Conservation (phyloP, 2,888 invertebrate genomes). For the Idaea straminata region DNA sequence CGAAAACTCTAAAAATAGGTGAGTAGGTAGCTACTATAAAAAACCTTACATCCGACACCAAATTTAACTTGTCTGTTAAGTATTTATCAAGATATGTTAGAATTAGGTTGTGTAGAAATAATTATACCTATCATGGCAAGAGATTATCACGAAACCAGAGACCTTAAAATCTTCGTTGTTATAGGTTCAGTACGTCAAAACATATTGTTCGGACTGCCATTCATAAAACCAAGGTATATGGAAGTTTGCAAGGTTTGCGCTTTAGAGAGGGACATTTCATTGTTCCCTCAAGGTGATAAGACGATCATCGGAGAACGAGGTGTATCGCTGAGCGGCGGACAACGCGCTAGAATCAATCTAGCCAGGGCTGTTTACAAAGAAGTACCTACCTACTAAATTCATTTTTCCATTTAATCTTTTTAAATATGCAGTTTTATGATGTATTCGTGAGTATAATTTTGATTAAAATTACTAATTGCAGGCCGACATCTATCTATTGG, state of each 20-base stretch:
- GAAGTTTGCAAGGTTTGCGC: slow-evolving; percentile 86
- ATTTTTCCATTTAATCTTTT: background rate
- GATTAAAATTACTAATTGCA: slow-evolving; percentile 43
- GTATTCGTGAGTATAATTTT: background rate
- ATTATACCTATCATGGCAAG: no score
- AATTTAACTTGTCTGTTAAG: no score
- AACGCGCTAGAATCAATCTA: slow-evolving; percentile 84
- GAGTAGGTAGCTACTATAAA: no score
- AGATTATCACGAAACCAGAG: background rate
- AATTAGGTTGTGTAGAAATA: no score
- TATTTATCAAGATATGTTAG: background rate
- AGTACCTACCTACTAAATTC: slow-evolving; percentile 36
- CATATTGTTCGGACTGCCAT: slow-evolving; percentile 91
- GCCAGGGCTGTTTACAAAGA: slow-evolving; percentile 84
- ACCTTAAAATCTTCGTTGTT: background rate
- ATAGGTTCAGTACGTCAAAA: slow-evolving; percentile 91
- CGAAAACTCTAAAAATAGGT: no score
- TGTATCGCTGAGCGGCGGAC: slow-evolving; percentile 90
- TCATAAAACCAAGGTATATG: slow-evolving; percentile 80
- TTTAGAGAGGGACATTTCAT: slow-evolving; percentile 85
- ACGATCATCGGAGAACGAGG: slow-evolving; percentile 93
- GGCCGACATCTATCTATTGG: slow-evolving; percentile 86
- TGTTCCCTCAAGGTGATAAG: slow-evolving; percentile 89
- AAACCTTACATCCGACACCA: no score
- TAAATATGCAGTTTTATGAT: background rate